Evolutionary conservation across 2,888 invertebrate species (phyloP).

Genomic region (Dioctria rufipes): DNA sequence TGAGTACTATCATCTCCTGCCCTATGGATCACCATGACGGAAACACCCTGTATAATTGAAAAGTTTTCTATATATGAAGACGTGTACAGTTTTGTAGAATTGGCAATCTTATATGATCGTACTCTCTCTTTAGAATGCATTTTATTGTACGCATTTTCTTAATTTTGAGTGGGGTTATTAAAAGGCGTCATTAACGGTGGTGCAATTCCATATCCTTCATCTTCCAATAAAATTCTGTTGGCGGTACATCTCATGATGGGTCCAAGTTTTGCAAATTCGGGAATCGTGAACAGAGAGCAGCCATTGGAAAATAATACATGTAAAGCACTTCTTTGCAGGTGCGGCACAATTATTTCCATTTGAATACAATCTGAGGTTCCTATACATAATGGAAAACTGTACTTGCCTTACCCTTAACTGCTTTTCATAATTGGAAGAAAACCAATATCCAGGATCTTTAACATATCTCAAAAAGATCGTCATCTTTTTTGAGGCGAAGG

Average conservation of each 20-base stretch:
- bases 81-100: background rate
- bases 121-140: background rate
- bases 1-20: no score
- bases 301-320: background rate
- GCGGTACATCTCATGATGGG: background rate
- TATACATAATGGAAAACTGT: no score
- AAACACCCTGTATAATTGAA: background rate
- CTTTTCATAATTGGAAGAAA: no score
- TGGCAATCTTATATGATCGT: background rate
- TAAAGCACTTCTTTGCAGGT: background rate
- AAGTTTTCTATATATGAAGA: background rate
- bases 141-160: background rate
- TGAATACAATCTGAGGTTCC: no score
- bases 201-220: background rate
- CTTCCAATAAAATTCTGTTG: background rate
- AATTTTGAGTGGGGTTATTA: background rate
- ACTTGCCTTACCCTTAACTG: no score
- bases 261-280: background rate
- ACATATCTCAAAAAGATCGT: no score
- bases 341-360: no score
- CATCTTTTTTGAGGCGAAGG: no score
- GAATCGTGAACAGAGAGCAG: background rate
- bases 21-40: no score
- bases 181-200: background rate
- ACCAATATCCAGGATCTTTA: no score